These are phyloP conservation scores for Vulpes ferrilata DNA, from an alignment of 2,113 vertebrate genomes.

Conservation along the genomic window DNA sequence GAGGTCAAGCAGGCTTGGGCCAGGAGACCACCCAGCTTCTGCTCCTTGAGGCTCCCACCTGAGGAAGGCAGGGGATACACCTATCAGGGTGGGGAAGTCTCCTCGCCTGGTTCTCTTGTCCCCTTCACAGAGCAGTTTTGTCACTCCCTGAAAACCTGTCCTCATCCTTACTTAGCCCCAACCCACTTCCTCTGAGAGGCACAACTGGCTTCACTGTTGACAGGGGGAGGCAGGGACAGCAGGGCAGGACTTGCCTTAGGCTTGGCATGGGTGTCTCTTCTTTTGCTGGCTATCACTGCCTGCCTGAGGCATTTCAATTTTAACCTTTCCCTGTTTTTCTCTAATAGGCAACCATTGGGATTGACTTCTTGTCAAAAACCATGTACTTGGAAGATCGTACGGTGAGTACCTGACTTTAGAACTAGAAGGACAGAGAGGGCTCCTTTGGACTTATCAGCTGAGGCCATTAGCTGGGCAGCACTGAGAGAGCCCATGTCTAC, in stretches of 20 bases:
- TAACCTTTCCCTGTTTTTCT: slow-evolving; percentile 56
- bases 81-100: not conserved
- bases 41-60: not conserved
- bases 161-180: not conserved
- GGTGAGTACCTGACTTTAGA: slow-evolving; percentile 86
- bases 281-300: not conserved
- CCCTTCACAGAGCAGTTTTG: not conserved
- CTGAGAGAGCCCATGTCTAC: not conserved
- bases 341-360: slow-evolving; percentile 94
- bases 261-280: too few relatives aligned
- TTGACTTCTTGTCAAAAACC: slow-evolving; percentile 97
- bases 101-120: not conserved
- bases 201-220: accelerated
- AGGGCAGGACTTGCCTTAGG: not conserved
- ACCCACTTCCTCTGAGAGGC: not conserved
- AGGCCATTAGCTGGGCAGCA: not conserved
- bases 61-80: not conserved
- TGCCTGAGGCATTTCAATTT: not conserved
- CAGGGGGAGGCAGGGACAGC: too few relatives aligned
- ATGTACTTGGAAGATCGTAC: slow-evolving; percentile 98
- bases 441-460: not conserved
- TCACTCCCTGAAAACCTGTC: not conserved
- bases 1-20: not conserved
- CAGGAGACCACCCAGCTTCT: not conserved
- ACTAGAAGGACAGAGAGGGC: not conserved